Conservation (phyloP, 2,888 invertebrate genomes). For the Trichopoda pennipes region DNA sequence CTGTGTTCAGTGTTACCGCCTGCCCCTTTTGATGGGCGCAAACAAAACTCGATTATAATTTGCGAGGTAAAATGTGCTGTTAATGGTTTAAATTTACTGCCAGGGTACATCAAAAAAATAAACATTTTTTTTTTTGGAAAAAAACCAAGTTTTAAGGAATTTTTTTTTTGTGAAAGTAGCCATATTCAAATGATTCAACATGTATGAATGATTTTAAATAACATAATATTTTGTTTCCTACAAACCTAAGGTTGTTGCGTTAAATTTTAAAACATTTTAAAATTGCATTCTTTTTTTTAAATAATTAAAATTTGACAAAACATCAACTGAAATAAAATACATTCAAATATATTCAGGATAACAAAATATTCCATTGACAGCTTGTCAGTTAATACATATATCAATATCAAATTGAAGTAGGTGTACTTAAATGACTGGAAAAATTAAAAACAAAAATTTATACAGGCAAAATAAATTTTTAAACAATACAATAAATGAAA, state of each 20-base stretch:
- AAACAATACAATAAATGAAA: neutral
- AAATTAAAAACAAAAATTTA: constrained; percentile 1
- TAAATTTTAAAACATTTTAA: neutral
- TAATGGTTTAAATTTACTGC: too few relatives aligned
- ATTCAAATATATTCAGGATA: constrained; percentile 39
- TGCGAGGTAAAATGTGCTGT: too few relatives aligned
- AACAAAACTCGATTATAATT: too few relatives aligned
- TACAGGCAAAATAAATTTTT: too few relatives aligned
- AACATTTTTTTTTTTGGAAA: too few relatives aligned
- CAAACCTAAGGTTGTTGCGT: neutral
- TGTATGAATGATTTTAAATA: neutral
- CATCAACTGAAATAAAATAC: neutral
- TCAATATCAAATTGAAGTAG: constrained; percentile 60
- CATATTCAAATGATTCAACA: too few relatives aligned
- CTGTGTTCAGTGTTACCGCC: too few relatives aligned
- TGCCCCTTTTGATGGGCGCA: too few relatives aligned
- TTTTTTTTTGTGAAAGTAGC: too few relatives aligned
- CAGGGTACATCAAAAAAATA: too few relatives aligned
- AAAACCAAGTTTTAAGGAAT: too few relatives aligned
- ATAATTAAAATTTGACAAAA: neutral
- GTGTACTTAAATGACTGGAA: constrained; percentile 24
- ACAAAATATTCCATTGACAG: constrained; percentile 47
- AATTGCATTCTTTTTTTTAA: too few relatives aligned
- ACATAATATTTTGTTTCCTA: neutral
- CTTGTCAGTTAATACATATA: constrained; percentile 63